These are phyloP conservation scores for Eristalis intricaria DNA, from an alignment of 2,888 invertebrate species.

Conservation along the genomic window DNA sequence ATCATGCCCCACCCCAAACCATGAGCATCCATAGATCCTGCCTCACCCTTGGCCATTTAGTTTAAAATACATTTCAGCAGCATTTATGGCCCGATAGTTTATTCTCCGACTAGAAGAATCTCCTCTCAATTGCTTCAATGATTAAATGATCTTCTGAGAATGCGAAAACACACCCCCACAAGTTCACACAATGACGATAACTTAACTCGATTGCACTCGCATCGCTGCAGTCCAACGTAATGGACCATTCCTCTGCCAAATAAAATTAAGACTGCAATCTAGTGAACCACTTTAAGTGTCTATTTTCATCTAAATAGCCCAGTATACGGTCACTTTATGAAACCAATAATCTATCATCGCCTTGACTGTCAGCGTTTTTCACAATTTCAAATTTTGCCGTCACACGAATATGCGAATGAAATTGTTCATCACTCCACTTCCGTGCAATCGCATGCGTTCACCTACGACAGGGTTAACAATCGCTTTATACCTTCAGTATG, in stretches of 20 bases:
- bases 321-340: not conserved
- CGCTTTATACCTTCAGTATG: slow-evolving; percentile 69
- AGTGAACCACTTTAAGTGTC: not conserved
- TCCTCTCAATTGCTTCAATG: too few species aligned
- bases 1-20: too few species aligned
- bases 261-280: not conserved
- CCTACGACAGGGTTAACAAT: slow-evolving; percentile 57
- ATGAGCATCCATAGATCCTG: too few species aligned
- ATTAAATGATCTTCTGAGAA: too few species aligned
- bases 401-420: not conserved
- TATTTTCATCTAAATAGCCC: not conserved
- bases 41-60: too few species aligned
- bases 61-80: too few species aligned
- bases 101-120: too few species aligned
- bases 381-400: not conserved
- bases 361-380: not conserved
- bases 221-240: not conserved
- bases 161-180: not conserved
- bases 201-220: not conserved
- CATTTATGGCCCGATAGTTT: too few species aligned
- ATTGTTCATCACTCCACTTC: not conserved
- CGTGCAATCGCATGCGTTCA: not conserved
- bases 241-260: not conserved
- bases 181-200: not conserved
- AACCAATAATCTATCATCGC: not conserved